Evolutionary conservation across 2,888 invertebrate genomes (phyloP).

Genomic region (Chloroclystis v-ata): DNA sequence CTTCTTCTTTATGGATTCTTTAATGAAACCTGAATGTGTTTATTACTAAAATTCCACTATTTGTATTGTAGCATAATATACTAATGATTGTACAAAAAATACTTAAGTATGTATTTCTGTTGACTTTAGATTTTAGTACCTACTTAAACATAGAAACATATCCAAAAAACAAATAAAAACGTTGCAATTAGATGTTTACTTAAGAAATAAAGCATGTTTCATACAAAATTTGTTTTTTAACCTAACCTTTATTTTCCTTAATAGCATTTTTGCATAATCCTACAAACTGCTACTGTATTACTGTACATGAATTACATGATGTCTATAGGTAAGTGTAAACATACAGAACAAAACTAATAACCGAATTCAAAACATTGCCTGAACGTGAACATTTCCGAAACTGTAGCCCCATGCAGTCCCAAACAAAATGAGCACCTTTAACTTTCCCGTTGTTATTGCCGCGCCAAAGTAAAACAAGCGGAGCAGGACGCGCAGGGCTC

Average conservation of each 20-base stretch:
- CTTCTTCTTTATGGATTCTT: conserved; percentile 2
- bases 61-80: conserved; percentile 8
- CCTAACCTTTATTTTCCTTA: conserved; percentile 20
- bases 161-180: conserved; percentile 29
- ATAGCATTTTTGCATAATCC: too few species aligned
- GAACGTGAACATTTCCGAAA: too few species aligned
- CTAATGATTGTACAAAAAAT: conserved; percentile 27
- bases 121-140: conserved; percentile 8
- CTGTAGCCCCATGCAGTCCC: background rate
- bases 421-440: conserved; percentile 10
- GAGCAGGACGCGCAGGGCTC: conserved; percentile 42
- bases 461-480: conserved; percentile 29
- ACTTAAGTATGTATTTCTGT: conserved; percentile 20
- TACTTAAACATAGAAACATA: conserved; percentile 9
- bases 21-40: conserved; percentile 3
- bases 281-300: too few species aligned
- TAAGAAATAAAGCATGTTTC: conserved; percentile 62
- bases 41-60: conserved; percentile 1
- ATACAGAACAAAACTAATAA: too few species aligned
- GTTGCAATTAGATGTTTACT: conserved; percentile 65
- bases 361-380: background rate
- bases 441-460: conserved; percentile 29
- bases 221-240: conserved; percentile 31
- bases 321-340: too few species aligned
- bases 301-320: too few species aligned